phyloP scores from a whole-genome alignment of 1,140 invertebrate species.

The Trichonephila clavata region DNA sequence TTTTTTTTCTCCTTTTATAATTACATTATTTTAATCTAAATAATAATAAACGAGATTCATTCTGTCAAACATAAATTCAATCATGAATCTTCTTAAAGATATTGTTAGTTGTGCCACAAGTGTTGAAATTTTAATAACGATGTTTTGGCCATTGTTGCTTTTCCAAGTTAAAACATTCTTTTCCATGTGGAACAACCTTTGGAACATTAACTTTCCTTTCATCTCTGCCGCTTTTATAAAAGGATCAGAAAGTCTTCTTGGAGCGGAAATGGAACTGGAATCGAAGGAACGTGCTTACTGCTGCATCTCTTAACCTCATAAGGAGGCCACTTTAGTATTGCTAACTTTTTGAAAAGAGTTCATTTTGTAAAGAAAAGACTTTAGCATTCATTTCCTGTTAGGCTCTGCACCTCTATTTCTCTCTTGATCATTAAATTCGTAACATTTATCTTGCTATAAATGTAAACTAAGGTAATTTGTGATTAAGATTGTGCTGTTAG shows the following conservation, averaged over 20 bases:
- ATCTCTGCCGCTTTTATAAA: not conserved
- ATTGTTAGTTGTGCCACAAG: not conserved
- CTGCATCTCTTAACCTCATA: not conserved
- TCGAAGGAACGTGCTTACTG: not conserved
- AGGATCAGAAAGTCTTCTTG: not conserved
- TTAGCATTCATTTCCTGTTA: not conserved
- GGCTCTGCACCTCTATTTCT: not conserved
- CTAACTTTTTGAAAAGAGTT: not conserved
- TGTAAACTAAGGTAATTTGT: not conserved
- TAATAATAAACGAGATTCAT: not conserved
- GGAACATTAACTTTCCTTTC: not conserved
- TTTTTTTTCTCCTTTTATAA: too few relatives aligned
- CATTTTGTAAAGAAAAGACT: not conserved
- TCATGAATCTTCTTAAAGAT: too few relatives aligned
- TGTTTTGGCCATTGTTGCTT: not conserved
- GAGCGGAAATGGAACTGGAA: not conserved
- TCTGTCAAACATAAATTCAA: not conserved
- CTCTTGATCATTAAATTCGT: not conserved
- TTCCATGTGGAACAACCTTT: not conserved
- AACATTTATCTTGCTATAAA: not conserved
- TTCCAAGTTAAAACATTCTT: not conserved
- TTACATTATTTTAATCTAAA: too few relatives aligned
- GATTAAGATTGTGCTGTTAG: not conserved
- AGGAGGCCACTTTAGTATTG: not conserved
- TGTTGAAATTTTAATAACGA: not conserved